Percentiles rank a stretch among this genome's conserved stretches.
Evolutionary conservation across 2,797 vertebrate species (phyloP).

Genomic region (Anisognathus igniventris): DNA sequence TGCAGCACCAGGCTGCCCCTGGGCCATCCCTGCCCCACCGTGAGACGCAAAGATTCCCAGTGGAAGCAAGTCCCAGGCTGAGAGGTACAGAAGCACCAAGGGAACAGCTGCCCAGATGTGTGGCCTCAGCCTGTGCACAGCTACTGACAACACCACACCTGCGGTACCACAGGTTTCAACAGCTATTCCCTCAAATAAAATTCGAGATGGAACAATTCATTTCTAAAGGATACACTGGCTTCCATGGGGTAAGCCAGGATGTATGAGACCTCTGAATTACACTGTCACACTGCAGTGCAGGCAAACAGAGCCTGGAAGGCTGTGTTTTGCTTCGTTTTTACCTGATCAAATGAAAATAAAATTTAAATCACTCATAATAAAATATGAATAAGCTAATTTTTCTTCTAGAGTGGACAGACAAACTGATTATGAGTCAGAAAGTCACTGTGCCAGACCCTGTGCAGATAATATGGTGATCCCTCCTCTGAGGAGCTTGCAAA

Average conservation of each 20-base stretch:
- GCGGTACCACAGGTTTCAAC: neutral
- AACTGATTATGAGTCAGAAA: neutral
- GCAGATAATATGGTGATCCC: neutral
- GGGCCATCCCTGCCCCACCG: neutral
- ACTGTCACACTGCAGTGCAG: fast-evolving
- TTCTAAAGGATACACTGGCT: neutral
- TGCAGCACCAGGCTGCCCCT: fast-evolving
- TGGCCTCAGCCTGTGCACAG: neutral
- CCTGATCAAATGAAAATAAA: neutral
- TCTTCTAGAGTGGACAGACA: neutral
- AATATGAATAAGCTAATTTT: neutral
- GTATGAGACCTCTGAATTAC: neutral
- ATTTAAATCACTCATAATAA: neutral
- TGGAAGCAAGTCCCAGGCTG: fast-evolving
- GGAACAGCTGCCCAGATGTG: neutral
- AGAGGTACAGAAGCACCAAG: fast-evolving
- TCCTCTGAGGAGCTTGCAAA: neutral
- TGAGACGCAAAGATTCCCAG: neutral
- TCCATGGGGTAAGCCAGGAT: neutral
- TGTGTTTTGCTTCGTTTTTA: neutral
- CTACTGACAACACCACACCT: neutral
- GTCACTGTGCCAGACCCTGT: neutral
- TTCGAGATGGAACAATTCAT: neutral
- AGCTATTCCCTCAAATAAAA: neutral
- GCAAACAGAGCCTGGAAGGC: neutral